These are phyloP conservation scores for Gyps fulvus DNA, from an alignment of 2,113 vertebrate species.

Conservation along the genomic window DNA sequence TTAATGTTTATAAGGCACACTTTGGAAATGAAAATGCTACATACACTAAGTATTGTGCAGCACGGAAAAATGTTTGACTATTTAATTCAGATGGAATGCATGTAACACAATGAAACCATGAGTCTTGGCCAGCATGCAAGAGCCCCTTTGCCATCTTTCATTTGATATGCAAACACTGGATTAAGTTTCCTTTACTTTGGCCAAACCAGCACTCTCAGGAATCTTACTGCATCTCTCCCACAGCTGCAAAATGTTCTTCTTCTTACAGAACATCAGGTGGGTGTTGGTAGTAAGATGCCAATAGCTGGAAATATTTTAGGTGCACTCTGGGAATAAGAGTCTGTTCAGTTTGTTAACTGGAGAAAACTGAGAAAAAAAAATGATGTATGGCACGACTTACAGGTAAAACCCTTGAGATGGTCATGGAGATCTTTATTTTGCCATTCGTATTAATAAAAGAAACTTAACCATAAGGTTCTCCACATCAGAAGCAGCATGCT, in stretches of 20 bases:
- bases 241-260: constrained; percentile 29
- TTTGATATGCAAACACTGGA: constrained; percentile 50
- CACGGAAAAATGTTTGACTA: constrained; percentile 26
- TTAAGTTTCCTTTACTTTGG: constrained; percentile 47
- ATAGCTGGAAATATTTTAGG: constrained; percentile 32
- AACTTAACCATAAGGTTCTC: background rate
- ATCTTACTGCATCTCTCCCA: background rate
- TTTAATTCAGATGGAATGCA: constrained; percentile 45
- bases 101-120: constrained; percentile 37
- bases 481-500: background rate
- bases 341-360: background rate
- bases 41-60: background rate
- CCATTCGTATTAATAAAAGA: background rate
- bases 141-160: constrained; percentile 26
- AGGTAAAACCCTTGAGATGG: background rate
- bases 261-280: background rate
- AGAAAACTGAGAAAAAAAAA: constrained; percentile 19
- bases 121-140: background rate
- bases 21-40: constrained; percentile 13
- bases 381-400: background rate
- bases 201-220: constrained; percentile 9
- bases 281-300: background rate
- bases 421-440: background rate
- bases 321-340: background rate
- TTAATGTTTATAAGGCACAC: background rate